Percentiles rank a stretch among this genome's conserved stretches.
These are phyloP conservation scores for Cinara cedri DNA, from an alignment of 2,888 invertebrate species.

Conservation along the genomic window DNA sequence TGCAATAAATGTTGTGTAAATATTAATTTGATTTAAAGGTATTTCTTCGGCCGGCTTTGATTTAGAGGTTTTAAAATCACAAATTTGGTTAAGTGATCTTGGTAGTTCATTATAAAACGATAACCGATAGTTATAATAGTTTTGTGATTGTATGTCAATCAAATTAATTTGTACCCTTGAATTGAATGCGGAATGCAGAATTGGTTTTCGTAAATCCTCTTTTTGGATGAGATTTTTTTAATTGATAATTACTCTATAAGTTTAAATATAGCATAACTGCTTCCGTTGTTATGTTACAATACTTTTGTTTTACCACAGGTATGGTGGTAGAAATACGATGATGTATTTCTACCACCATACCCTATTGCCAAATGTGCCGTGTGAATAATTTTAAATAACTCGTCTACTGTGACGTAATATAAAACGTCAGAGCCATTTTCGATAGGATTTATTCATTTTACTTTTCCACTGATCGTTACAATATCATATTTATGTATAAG, in stretches of 20 bases:
- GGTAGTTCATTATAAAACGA: background rate
- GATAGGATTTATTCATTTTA: constrained; percentile 42
- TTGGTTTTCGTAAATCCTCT: background rate
- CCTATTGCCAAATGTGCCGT: constrained; percentile 18
- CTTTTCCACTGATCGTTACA: background rate
- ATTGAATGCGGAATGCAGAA: background rate
- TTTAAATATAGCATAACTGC: background rate
- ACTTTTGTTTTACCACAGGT: background rate
- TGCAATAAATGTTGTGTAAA: constrained; percentile 6
- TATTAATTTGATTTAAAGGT: background rate
- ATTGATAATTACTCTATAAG: background rate
- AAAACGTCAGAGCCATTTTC: constrained; percentile 1
- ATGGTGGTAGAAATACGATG: no score
- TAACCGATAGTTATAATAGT: background rate
- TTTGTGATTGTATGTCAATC: constrained; percentile 8
- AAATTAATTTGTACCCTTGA: background rate
- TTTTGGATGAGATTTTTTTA: background rate
- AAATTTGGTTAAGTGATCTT: background rate
- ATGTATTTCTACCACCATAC: constrained; percentile 26
- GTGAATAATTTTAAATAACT: constrained; percentile 10
- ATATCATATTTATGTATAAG: background rate
- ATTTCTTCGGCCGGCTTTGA: background rate
- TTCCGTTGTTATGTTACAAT: constrained; percentile 5
- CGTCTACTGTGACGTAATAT: constrained; percentile 24
- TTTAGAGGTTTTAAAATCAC: background rate